Conservation (phyloP, 1,140 invertebrate genomes). For the Drosophila pallidifrons region DNA sequence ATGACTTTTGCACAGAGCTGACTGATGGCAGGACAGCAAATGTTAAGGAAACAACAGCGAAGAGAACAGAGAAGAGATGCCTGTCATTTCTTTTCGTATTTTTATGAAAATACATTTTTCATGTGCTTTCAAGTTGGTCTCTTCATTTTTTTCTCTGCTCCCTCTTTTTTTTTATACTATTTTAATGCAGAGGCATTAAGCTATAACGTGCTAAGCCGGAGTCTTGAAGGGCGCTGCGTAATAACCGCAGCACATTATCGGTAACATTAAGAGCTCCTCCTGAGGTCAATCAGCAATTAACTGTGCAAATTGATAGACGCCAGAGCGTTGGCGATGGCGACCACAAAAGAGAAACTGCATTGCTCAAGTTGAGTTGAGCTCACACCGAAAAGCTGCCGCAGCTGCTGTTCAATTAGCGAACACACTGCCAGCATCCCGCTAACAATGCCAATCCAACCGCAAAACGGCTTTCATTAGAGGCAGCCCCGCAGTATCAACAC, state of each 20-base stretch:
- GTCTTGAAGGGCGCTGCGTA: constrained; percentile 7
- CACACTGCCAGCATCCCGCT: constrained; percentile 32
- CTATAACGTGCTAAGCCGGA: neutral
- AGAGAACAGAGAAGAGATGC: constrained; percentile 35
- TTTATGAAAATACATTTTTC: constrained; percentile 65
- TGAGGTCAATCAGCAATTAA: constrained; percentile 79
- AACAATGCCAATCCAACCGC: constrained; percentile 50
- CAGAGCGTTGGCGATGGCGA: constrained; percentile 40
- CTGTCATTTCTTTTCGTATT: constrained; percentile 65
- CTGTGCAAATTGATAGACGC: constrained; percentile 73
- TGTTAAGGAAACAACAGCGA: constrained; percentile 70
- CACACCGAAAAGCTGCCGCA: constrained; percentile 7
- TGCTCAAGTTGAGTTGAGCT: neutral
- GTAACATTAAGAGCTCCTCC: constrained; percentile 46
- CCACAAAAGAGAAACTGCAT: constrained; percentile 33
- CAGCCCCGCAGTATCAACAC: constrained; percentile 34
- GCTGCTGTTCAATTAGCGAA: constrained; percentile 55
- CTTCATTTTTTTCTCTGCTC: constrained; percentile 8
- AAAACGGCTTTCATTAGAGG: constrained; percentile 61
- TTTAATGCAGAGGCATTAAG: constrained; percentile 15
- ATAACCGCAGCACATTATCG: constrained; percentile 52
- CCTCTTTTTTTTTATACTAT: neutral
- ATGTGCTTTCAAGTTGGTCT: constrained; percentile 27
- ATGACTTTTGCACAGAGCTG: constrained; percentile 75
- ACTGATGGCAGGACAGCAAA: constrained; percentile 77